Base-by-base conservation (phyloP, 2,888 invertebrate genomes). In the Malthinus flaveolus region DNA sequence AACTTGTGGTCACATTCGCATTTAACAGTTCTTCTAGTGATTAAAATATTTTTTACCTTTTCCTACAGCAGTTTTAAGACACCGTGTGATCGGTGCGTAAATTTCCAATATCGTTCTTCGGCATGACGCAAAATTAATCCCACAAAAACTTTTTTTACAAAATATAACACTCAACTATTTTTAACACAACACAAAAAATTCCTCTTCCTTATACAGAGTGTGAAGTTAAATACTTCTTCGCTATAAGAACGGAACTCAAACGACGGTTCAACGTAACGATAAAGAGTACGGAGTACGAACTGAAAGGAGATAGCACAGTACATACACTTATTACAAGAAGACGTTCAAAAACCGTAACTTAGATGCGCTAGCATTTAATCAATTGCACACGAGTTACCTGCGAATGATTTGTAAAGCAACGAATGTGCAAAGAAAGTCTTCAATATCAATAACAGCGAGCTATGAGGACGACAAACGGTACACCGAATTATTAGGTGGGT, bases 341-440 rank as follows among this genome's bases (percentile, higher is more conserved):
- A 49, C 61, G 66, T 49, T 63, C 61, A 58, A 56, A 64, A 66
- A 68, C 68, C 68, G 68, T 68, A 68, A 66, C 63, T 50, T 68
- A 65, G 64, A 66, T 61, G 66, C 60, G 49, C 58, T 59, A 59
- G 57, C 52, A 55, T 23, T 23, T 56, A 56, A 61, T 58, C 61
- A 51, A 59, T 58, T 46, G 56, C 51, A 58, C 45, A 49, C 36
- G 36, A 42, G 45, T 51, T 51, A 45, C 51, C 44, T 44, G 42
- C 51, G 34, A 32, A 37, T 39, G 34, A 32, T 42, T 33, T 15
- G 34, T 13, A 32, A 46, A 46, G 42, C 50, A 45, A 45, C 32
- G 52, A 52, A 52, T 45, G 35, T 36, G 50, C 46, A 37, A 46
- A 52, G 52, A 52, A 52, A 52, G 52, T 52, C 36, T 44, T 23